A percentile compares a stretch with the other conserved stretches of the same genome.
Conservation (phyloP, 2,888 invertebrate species). For the Lasioglossum calceatum region DNA sequence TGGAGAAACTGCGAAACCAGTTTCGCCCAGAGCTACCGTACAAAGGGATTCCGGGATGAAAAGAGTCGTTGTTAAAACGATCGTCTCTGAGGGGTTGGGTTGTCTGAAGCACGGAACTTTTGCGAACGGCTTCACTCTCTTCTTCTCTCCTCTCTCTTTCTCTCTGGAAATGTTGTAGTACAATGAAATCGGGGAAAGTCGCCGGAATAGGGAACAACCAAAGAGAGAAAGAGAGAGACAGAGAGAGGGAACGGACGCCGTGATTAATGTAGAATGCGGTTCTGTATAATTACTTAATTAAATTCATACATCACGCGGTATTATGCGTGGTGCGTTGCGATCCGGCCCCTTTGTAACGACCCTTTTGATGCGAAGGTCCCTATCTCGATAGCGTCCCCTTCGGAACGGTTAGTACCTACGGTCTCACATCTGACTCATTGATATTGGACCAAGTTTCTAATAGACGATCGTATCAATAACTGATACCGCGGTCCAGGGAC, state of each 20-base stretch:
- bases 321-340: conserved; percentile 65
- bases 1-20: conserved; percentile 11
- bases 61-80: conserved; percentile 57
- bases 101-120: conserved; percentile 48
- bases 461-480: conserved; percentile 27
- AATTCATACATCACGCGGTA: conserved; percentile 78
- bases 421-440: conserved; percentile 52
- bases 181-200: conserved; percentile 52
- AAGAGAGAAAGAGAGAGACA: not conserved
- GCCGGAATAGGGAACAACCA: not conserved
- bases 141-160: not conserved
- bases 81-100: conserved; percentile 31
- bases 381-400: conserved; percentile 60
- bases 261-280: conserved; percentile 73
- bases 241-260: conserved; percentile 26
- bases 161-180: conserved; percentile 38
- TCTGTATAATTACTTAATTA: conserved; percentile 79
- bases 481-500: conserved; percentile 25
- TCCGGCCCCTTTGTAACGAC: conserved; percentile 66
- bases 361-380: conserved; percentile 58
- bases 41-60: conserved; percentile 45
- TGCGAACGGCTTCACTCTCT: not conserved
- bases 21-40: conserved; percentile 1
- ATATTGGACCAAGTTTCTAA: conserved; percentile 38
- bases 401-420: conserved; percentile 32